Evolutionary conservation across 1,140 invertebrate genomes (phyloP).

Genomic region (Anthonomus grandis): DNA sequence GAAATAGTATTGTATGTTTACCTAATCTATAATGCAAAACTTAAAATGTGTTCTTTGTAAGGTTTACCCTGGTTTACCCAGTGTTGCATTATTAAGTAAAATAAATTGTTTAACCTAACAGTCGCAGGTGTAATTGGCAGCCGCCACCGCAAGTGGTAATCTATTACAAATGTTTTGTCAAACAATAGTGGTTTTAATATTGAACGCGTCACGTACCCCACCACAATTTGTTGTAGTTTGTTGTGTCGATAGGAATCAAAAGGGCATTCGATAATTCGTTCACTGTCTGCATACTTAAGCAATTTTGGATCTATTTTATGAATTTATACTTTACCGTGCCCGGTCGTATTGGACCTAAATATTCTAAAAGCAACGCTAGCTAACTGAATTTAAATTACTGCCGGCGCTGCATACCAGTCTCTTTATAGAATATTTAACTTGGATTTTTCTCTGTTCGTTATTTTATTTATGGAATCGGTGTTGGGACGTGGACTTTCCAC

Average conservation of each 20-base stretch:
- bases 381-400: too few relatives aligned
- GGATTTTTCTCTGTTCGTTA: too few relatives aligned
- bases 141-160: slow-evolving; percentile 15
- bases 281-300: slow-evolving; percentile 37
- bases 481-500: too few relatives aligned
- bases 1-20: too few relatives aligned
- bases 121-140: slow-evolving; percentile 17
- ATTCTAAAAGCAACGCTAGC: too few relatives aligned
- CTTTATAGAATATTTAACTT: too few relatives aligned
- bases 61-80: background rate
- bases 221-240: slow-evolving; percentile 7
- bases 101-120: slow-evolving; percentile 22
- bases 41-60: slow-evolving; percentile 5
- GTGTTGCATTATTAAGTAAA: slow-evolving; percentile 15
- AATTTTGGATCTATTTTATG: slow-evolving; percentile 5
- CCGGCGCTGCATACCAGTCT: too few relatives aligned
- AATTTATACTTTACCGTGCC: slow-evolving; percentile 7
- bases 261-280: slow-evolving; percentile 11
- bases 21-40: too few relatives aligned
- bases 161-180: slow-evolving; percentile 21
- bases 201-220: slow-evolving; percentile 11
- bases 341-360: too few relatives aligned
- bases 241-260: slow-evolving; percentile 19
- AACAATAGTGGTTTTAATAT: slow-evolving; percentile 24
- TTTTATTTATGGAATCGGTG: too few relatives aligned